A percentile compares a stretch with the other conserved stretches of the same genome.
phyloP scores from a whole-genome alignment of 1,140 invertebrate species.

The Eurosta solidaginis region DNA sequence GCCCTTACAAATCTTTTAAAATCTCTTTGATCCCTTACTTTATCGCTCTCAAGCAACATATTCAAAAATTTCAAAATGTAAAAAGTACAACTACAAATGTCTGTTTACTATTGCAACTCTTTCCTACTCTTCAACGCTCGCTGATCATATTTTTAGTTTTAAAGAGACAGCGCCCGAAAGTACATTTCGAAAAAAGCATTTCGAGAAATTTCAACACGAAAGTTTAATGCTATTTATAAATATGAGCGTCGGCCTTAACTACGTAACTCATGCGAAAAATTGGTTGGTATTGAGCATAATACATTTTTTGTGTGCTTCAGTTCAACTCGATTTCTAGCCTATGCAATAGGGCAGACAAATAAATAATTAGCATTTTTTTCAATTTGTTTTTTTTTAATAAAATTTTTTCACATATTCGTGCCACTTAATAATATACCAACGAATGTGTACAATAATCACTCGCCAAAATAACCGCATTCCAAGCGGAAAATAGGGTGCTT shows the following conservation, averaged over 20 bases:
- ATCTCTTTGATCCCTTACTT: too few species aligned
- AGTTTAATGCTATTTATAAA: constrained; percentile 13
- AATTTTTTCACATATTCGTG: too few species aligned
- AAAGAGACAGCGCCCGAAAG: neutral
- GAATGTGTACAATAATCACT: neutral
- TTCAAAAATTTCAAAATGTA: neutral
- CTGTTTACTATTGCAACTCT: constrained; percentile 7
- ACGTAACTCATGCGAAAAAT: constrained; percentile 5
- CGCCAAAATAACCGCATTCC: neutral
- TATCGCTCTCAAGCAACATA: too few species aligned
- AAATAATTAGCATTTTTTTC: neutral
- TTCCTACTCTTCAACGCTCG: neutral
- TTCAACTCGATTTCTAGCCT: neutral
- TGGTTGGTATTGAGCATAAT: neutral
- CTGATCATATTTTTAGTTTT: constrained; percentile 19
- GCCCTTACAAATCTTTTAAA: too few species aligned
- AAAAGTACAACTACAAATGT: neutral
- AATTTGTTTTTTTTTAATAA: too few species aligned
- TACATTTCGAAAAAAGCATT: neutral
- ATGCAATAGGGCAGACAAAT: neutral
- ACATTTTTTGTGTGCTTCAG: neutral
- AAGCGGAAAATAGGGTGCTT: neutral
- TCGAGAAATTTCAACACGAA: neutral
- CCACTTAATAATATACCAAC: too few species aligned
- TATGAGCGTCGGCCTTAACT: constrained; percentile 4